These are phyloP conservation scores for Leptobrachium leishanense DNA, from an alignment of 2,113 vertebrate genomes.

Conservation along the genomic window DNA sequence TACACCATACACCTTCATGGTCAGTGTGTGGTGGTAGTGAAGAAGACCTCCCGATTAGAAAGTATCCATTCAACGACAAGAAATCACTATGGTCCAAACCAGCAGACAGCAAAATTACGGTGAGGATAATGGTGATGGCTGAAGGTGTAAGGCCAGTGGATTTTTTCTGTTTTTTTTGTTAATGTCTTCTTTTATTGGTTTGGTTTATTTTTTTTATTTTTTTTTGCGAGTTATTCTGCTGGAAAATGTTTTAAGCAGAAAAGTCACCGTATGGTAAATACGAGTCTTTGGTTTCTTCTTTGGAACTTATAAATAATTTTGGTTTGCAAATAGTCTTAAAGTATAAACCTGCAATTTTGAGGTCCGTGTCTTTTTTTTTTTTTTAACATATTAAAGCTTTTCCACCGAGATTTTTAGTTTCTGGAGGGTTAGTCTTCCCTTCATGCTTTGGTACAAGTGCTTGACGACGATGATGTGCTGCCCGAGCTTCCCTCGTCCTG, in stretches of 20 bases:
- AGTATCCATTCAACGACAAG: slow-evolving; percentile 73
- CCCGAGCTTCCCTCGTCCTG: slow-evolving; percentile 90
- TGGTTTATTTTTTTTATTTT: slow-evolving; percentile 61
- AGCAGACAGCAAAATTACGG: slow-evolving; percentile 73
- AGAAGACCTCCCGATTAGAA: slow-evolving; percentile 67
- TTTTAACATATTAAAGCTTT: slow-evolving; percentile 74
- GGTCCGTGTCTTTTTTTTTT: slow-evolving; percentile 74
- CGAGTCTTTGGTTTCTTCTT: slow-evolving; percentile 99
- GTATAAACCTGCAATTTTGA: slow-evolving; percentile 93
- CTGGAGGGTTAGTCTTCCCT: slow-evolving; percentile 77
- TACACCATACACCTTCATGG: slow-evolving; percentile 63
- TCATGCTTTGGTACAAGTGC: slow-evolving; percentile 99
- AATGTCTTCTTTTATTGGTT: not conserved
- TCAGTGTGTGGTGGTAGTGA: slow-evolving; percentile 62
- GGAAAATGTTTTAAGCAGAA: slow-evolving; percentile 83
- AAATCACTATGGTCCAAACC: slow-evolving; percentile 66
- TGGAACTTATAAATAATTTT: slow-evolving; percentile 97
- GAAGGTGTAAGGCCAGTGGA: slow-evolving; percentile 79
- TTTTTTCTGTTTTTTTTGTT: slow-evolving; percentile 65
- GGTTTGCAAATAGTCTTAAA: slow-evolving; percentile 87
- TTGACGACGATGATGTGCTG: slow-evolving; percentile 85
- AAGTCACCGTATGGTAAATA: slow-evolving; percentile 90
- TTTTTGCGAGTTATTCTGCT: slow-evolving; percentile 80
- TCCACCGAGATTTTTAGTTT: slow-evolving; percentile 75
- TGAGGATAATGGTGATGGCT: slow-evolving; percentile 67